Base-by-base conservation (phyloP, 2,888 invertebrate genomes). In the Mesorhabditis spiculigera region DNA sequence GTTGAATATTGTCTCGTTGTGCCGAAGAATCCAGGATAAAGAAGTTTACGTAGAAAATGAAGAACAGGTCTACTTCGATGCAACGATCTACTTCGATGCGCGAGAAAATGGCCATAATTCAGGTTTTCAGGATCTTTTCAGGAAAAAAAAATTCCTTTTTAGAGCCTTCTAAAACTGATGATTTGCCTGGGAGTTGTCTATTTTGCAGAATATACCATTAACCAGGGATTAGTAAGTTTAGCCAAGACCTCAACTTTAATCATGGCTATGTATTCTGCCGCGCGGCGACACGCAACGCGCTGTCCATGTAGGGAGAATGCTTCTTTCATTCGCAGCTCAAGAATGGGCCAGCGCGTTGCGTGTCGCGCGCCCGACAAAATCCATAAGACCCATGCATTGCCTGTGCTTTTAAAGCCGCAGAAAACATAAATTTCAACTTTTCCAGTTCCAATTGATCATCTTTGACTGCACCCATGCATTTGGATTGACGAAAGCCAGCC, bases 141-240 rank as follows among this genome's bases (percentile, higher is more conserved):
- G 63, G 16, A 10, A n/a, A 28, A n/a, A n/a, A n/a, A 4, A 28
- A 28, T 28, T 28, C 28, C 28, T 28, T 28, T 28, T 41, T 65
- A 81, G 86, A 86, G 86, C 1, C 86, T 93, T 64, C 73, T 91
- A 63, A 90, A 90, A 80, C 93, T 90, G 83, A 92, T 93, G 90
- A 82, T 92, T 66, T 93, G 93, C 0, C 87, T 93, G 63, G 89
- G 90, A 0, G 82, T 91, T 66, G 93, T 93, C 2, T 93, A 93
- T 85, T 89, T 92, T 76, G 91, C 92, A 77, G 93, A 93, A 83
- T 93, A 93, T 86, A 92, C 92, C 82, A 93, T 93, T 77, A 93
- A 93, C 87, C 93, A 93, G 86, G 93, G 92, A 79, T 86, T 92
- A 89, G 92, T 92, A 86, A 89, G 90, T 64, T 28, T 28, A 28